Evolutionary conservation across 2,797 vertebrate genomes (phyloP).

Genomic region (Dryobates pubescens): DNA sequence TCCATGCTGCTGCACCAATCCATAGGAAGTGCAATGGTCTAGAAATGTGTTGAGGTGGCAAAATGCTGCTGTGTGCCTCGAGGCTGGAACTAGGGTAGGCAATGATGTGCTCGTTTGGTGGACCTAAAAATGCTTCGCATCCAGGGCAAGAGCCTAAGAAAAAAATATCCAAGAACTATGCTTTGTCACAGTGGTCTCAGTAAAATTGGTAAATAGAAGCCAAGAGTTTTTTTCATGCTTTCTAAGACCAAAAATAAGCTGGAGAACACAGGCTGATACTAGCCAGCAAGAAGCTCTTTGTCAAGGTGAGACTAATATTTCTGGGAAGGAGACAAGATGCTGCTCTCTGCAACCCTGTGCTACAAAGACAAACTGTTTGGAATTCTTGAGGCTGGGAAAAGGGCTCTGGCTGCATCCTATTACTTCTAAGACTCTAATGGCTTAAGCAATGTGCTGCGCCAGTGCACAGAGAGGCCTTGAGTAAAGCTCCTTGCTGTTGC

Average conservation of each 20-base stretch:
- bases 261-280: not conserved
- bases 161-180: not conserved
- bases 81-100: not conserved
- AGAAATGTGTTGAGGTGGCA: not conserved
- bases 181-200: not conserved
- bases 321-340: not conserved
- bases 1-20: not conserved
- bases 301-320: not conserved
- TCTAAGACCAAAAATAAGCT: not conserved
- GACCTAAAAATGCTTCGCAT: not conserved
- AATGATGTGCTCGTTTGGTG: not conserved
- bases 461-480: not conserved
- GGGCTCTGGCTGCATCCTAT: not conserved
- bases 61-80: not conserved
- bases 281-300: not conserved
- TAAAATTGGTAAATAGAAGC: not conserved
- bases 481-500: not conserved
- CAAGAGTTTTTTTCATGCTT: not conserved
- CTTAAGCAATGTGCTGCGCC: not conserved
- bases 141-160: not conserved
- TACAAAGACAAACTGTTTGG: not conserved
- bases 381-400: not conserved
- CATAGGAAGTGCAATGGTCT: not conserved
- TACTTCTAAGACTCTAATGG: not conserved
- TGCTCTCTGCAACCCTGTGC: fast-evolving